Base-by-base conservation (phyloP, 1,140 invertebrate species). In the Aphidius gifuensis region DNA sequence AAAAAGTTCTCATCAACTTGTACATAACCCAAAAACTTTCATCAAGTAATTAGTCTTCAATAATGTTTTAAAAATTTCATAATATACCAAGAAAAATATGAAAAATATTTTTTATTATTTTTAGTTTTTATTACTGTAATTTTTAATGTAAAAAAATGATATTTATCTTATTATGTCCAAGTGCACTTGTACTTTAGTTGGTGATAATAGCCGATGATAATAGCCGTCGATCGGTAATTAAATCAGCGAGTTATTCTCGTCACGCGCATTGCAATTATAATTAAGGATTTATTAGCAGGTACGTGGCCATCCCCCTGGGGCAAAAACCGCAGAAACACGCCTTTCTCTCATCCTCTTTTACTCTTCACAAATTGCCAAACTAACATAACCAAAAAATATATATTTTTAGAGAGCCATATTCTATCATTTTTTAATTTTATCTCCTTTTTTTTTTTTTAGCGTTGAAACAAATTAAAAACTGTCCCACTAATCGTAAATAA, bases 401-500 rank as follows among this genome's bases (percentile, higher is more conserved):
- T 60, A 49, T 47, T 58, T 44, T 42, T 42, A 40, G 54, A 60
- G 48, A 49, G 21, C 59, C 49, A 65, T 46, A 43, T 60, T 60
- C 48, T 21, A 9, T 47, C 46, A 54, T 63, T 49, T 58, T 40
- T 43, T 51, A 5, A 58, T 45, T 61, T 54, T 51, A 39, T 69
- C 66, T 61, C 58, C 23, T 43, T 44, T 61, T 65, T 62, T 65
- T 62, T 50, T 55, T 59, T 64, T 55, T 60, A 67, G 74, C 73
- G 74, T 74, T 75, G 78, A 79, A 79, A 57, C 78, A 81, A 80
- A 81, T 81, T 81, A 81, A 81, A 81, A 81, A 81, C 79, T 81
- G 80, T 81, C 80, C 79, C 76, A 80, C 69, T 75, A 74, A 73
- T 74, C 77, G 76, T 81, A 80, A 81, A 81, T 81, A 81, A 80